Evolutionary conservation across 64 coral and sea anemone species (phyloP).

Genomic region (Dendrophyllia cribrosa): DNA sequence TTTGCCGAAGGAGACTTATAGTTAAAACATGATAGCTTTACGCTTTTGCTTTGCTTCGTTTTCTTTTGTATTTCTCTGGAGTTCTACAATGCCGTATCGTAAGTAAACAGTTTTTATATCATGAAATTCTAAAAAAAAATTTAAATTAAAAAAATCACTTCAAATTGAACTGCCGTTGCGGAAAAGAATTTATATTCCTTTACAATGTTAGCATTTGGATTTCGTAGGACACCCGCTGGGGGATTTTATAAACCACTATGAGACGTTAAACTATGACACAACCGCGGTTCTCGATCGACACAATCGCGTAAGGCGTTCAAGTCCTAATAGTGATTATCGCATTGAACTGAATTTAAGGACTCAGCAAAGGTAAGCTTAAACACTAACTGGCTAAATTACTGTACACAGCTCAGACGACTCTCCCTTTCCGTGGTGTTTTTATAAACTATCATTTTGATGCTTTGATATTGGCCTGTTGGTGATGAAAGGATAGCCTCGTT

Average conservation of each 20-base stretch:
- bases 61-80: background rate
- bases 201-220: conserved; percentile 3
- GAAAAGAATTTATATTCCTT: background rate
- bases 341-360: conserved; percentile 81
- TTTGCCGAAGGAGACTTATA: too few species aligned
- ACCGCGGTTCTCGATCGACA: conserved; percentile 59
- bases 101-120: background rate
- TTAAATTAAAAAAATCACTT: too few species aligned
- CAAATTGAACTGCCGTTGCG: background rate
- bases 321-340: conserved; percentile 10
- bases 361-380: conserved; percentile 63
- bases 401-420: too few species aligned
- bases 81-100: conserved; percentile 25
- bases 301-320: conserved; percentile 73
- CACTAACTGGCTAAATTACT: too few species aligned
- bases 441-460: too few species aligned
- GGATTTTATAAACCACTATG: conserved; percentile 80
- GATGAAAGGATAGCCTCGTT: too few species aligned
- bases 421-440: too few species aligned
- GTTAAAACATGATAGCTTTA: too few species aligned
- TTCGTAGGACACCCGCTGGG: conserved; percentile 65
- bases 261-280: conserved; percentile 80
- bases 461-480: too few species aligned
- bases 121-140: too few species aligned
- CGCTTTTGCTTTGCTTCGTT: too few species aligned